Conservation (phyloP, 2,797 vertebrate species). For the Pyrocephalus nanus region DNA sequence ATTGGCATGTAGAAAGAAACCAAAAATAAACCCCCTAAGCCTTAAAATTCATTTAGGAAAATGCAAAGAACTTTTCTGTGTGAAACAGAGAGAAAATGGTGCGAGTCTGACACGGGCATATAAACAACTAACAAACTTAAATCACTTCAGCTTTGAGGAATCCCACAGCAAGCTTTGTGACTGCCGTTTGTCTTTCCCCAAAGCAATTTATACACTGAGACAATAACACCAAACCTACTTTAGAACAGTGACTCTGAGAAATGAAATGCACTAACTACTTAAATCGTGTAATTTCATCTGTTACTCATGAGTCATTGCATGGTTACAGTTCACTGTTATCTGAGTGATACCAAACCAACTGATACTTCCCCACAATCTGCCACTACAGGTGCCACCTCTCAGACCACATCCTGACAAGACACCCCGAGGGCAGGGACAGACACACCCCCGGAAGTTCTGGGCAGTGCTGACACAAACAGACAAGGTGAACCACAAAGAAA, state of each 20-base stretch:
- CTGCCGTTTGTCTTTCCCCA: background rate
- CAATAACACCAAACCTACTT: background rate
- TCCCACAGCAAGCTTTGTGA: background rate
- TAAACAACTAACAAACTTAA: background rate
- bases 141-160: background rate
- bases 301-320: background rate
- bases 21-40: accelerated
- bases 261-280: background rate
- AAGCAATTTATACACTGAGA: background rate
- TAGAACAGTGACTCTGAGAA: background rate
- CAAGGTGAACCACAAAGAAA: background rate
- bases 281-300: background rate
- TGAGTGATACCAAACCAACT: background rate
- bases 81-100: background rate
- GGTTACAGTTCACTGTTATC: background rate
- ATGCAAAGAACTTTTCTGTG: background rate
- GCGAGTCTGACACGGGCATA: background rate
- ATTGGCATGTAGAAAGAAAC: background rate
- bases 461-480: background rate
- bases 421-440: background rate
- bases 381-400: background rate
- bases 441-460: background rate
- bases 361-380: background rate
- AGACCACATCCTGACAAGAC: background rate
- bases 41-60: background rate